Base-by-base conservation (phyloP, 2,888 invertebrate species). In the Philopedon plagiatum region DNA sequence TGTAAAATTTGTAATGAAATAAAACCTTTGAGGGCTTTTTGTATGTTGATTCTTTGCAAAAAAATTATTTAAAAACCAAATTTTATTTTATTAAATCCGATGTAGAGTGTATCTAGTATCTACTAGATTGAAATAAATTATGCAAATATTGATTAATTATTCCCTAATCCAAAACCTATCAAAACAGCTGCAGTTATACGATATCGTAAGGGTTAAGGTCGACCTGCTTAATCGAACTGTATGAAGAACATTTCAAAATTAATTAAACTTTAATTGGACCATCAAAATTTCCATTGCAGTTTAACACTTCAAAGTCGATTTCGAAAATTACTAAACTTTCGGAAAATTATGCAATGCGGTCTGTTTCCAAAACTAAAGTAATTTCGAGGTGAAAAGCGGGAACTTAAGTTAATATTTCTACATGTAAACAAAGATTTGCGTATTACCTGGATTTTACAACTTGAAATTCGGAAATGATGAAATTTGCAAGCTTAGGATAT, bases 181-280 rank as follows among this genome's bases (percentile, higher is more conserved):
- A 54, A 29, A 54, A 54, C 51, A 54, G 29, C 29, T 54, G 51
- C 51, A 54, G 29, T 29, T 54, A 15, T 29, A 29, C 51, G 51
- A 51, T 54, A 29, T 54, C 29, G 15, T 18, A 26, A 54, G 18
- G 29, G n/a, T n/a, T 51, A 54, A 54, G 51, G 29, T 29, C 29
- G 18, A 54, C 29, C 44, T 26, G 13, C 29, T 9, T 61, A 61
- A 61, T 61, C 26, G 46, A 41, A 46, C 18, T 44, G 26, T 19
- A 5, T n/a, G n/a, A 18, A 15, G 61, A 44, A 29, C 61, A 61
- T 44, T 44, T 23, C 23, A 46, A 61, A 61, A 44, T 61, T 61
- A 61, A 61, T 61, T 46, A 61, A 46, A 61, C 13, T 46, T 61
- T 61, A 61, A 61, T 61, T 61, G 26, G 29, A 61, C 46, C 44